phyloP scores from a whole-genome alignment of 2,113 vertebrate species.

The Propithecus coquereli region DNA sequence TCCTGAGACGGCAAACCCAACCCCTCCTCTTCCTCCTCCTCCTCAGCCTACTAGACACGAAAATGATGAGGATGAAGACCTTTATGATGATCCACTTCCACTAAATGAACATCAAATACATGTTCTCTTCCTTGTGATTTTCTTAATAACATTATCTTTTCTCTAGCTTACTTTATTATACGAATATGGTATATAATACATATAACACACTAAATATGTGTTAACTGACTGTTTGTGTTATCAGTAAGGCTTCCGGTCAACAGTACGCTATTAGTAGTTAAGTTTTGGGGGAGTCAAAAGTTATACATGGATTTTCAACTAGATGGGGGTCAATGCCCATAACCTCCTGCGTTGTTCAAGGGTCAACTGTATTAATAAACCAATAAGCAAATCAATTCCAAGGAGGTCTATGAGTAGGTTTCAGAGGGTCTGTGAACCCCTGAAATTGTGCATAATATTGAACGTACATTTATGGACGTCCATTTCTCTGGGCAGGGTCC shows the following conservation, averaged over 20 bases:
- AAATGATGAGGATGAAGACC: background rate
- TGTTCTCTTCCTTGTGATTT: background rate
- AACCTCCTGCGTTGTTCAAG: background rate
- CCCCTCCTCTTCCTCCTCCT: background rate
- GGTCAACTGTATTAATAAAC: background rate
- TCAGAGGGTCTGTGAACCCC: background rate
- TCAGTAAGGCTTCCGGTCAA: background rate
- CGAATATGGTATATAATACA: background rate
- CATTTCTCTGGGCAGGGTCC: background rate
- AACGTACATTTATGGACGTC: background rate
- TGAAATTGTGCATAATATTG: background rate
- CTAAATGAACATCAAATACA: background rate
- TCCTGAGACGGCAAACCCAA: background rate
- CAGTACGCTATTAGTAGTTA: background rate
- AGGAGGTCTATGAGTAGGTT: background rate
- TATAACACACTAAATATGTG: background rate
- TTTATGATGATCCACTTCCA: background rate
- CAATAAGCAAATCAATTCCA: background rate
- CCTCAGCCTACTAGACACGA: background rate
- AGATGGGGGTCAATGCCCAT: background rate
- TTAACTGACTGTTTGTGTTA: background rate
- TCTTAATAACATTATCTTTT: background rate
- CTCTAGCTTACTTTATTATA: background rate
- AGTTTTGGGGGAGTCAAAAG: background rate
- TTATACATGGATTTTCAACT: background rate